These are phyloP conservation scores for Elachura formosa DNA, from an alignment of 2,113 vertebrate species.

Conservation along the genomic window DNA sequence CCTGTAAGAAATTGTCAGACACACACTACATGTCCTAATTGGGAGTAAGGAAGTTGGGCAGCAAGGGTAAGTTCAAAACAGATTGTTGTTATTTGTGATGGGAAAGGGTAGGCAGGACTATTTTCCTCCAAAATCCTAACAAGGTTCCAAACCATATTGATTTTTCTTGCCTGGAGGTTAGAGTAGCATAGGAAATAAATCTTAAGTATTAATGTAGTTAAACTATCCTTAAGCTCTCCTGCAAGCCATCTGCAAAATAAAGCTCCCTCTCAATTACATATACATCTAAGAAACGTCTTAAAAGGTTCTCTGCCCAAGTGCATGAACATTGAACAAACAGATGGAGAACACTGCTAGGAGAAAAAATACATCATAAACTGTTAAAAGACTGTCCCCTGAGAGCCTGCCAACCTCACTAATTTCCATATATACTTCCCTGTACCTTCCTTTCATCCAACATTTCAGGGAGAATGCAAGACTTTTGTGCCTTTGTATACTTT, in stretches of 20 bases:
- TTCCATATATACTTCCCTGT: neutral
- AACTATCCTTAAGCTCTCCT: neutral
- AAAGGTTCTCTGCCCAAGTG: neutral
- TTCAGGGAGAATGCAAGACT: neutral
- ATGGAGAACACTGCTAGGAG: neutral
- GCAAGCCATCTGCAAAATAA: neutral
- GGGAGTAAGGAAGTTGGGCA: neutral
- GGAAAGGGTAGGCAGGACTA: neutral
- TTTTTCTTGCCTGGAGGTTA: neutral
- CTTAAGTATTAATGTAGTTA: neutral
- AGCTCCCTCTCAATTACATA: neutral
- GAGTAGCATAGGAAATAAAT: neutral
- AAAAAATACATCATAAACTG: neutral
- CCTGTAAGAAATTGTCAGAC: neutral
- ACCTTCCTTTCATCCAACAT: neutral
- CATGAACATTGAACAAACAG: neutral
- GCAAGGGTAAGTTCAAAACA: neutral
- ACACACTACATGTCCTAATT: neutral
- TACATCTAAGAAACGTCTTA: neutral
- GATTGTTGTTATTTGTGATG: neutral
- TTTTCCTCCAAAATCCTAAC: neutral
- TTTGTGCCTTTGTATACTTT: neutral
- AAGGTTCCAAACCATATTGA: neutral
- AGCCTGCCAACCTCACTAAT: neutral
- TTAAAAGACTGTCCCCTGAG: neutral